Evolutionary conservation across 2,888 invertebrate genomes (phyloP).

Genomic region (Leptothorax acervorum): DNA sequence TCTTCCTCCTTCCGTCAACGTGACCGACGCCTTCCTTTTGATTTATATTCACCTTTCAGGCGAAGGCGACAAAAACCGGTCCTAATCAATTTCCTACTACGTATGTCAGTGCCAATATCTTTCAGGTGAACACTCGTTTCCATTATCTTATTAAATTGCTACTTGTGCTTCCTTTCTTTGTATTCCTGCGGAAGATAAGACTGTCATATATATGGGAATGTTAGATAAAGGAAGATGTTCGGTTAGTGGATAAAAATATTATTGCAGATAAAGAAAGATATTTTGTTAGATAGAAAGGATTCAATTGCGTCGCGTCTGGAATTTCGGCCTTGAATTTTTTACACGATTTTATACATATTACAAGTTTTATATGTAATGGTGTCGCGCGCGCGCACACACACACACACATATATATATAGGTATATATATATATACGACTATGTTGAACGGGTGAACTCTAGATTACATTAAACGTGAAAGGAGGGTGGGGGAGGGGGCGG

Average conservation of each 20-base stretch:
- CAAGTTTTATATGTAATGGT: not conserved
- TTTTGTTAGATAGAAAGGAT: not conserved
- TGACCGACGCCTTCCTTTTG: not conserved
- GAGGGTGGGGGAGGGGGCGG: not conserved
- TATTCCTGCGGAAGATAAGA: not conserved
- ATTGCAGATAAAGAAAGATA: not conserved
- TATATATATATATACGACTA: too few relatives aligned
- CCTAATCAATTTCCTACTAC: not conserved
- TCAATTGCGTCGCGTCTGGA: not conserved
- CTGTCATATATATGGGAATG: too few relatives aligned
- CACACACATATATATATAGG: not conserved
- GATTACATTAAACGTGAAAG: constrained; percentile 42
- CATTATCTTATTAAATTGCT: not conserved
- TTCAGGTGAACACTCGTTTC: not conserved
- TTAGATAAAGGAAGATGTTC: too few relatives aligned
- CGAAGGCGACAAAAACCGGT: not conserved
- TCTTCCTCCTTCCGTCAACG: not conserved
- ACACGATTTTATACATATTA: constrained; percentile 1
- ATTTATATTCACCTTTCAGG: not conserved
- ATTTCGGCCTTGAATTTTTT: not conserved
- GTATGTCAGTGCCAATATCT: not conserved
- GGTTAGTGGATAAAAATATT: not conserved
- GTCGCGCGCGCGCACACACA: not conserved
- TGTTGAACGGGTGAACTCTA: constrained; percentile 26
- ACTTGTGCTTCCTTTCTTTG: too few relatives aligned